Evolutionary conservation across 2,113 vertebrate genomes (phyloP).

Genomic region (Cryptomyrus ogoouensis): DNA sequence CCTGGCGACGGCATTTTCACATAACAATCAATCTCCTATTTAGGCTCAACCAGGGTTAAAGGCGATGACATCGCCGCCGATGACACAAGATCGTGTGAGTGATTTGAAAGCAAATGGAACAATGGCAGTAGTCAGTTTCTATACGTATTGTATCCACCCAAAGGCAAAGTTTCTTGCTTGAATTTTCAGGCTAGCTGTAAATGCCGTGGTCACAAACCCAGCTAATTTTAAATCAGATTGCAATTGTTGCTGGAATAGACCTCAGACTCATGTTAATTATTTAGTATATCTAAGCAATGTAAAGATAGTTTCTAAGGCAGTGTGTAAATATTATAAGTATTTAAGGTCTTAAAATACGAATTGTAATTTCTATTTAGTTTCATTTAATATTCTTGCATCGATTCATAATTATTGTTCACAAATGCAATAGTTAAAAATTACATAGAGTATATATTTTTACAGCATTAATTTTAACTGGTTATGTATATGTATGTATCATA

Average conservation of each 20-base stretch:
- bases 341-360: background rate
- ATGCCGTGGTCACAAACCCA: background rate
- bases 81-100: background rate
- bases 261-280: background rate
- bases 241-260: background rate
- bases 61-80: background rate
- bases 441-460: background rate
- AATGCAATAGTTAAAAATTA: background rate
- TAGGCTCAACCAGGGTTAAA: background rate
- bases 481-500: no score
- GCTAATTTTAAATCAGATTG: background rate
- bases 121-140: background rate
- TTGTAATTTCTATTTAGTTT: background rate
- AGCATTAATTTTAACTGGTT: background rate
- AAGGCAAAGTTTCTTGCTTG: background rate
- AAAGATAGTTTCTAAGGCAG: background rate
- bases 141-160: background rate
- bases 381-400: background rate
- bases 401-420: background rate
- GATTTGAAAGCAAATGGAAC: background rate
- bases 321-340: background rate
- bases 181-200: background rate
- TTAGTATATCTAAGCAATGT: background rate
- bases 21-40: background rate
- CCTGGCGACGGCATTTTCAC: background rate